Conservation (phyloP, 1,140 invertebrate genomes). For the Brachionus paranguensis region DNA sequence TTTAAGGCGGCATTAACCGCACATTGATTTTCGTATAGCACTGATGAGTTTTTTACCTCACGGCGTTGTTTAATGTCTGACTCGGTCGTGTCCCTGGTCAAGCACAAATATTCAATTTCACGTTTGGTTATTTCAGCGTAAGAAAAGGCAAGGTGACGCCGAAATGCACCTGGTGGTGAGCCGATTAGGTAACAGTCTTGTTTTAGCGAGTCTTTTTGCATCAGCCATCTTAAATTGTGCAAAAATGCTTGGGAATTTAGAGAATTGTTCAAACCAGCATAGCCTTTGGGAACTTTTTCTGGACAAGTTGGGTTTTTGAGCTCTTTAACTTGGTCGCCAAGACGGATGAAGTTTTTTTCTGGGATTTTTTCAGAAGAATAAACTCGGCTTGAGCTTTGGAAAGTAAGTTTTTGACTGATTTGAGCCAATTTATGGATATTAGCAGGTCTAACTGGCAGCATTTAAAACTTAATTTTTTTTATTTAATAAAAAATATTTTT, state of each 20-base stretch:
- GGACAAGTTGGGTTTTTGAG: neutral
- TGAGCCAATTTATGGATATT: neutral
- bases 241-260: constrained; percentile 64
- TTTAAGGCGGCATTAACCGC: constrained; percentile 81
- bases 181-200: constrained; percentile 95
- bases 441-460: neutral
- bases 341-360: neutral
- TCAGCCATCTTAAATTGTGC: constrained; percentile 80
- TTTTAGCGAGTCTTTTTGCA: constrained; percentile 81
- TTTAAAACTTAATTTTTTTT: neutral
- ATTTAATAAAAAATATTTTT: neutral
- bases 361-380: neutral
- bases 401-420: neutral
- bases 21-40: constrained; percentile 87
- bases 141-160: neutral
- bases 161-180: constrained; percentile 59
- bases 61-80: constrained; percentile 88
- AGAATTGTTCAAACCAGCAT: neutral
- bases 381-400: neutral
- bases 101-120: constrained; percentile 84
- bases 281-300: constrained; percentile 30
- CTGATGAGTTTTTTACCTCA: constrained; percentile 78
- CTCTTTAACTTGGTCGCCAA: constrained; percentile 24
- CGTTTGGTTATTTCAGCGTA: constrained; percentile 69
- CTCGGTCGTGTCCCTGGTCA: constrained; percentile 91